Conservation (phyloP, 2,113 vertebrate species). For the Urocitellus parryii region DNA sequence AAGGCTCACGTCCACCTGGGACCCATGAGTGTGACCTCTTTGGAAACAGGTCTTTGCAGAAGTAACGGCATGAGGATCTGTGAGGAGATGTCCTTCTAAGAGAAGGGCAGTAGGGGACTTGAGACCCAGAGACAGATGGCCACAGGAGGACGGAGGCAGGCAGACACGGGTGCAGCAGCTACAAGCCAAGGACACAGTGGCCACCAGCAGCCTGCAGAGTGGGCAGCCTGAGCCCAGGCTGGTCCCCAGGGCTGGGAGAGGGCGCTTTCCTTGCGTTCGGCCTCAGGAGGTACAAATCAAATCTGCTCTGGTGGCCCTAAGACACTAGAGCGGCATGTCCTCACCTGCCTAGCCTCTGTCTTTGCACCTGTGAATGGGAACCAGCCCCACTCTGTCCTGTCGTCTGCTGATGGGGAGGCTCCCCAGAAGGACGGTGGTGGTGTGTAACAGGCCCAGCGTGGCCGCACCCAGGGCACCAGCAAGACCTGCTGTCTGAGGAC, state of each 20-base stretch:
- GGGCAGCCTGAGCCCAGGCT: fast-evolving
- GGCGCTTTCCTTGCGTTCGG: fast-evolving
- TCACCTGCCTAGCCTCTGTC: not conserved
- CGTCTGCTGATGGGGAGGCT: fast-evolving
- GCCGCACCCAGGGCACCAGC: not conserved
- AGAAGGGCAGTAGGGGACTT: fast-evolving
- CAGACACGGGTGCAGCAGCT: not conserved
- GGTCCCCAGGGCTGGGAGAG: not conserved
- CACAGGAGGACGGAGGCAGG: not conserved
- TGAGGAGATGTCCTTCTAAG: no score
- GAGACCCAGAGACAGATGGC: no score
- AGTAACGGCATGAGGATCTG: fast-evolving
- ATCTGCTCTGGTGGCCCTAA: not conserved
- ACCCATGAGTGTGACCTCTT: not conserved
- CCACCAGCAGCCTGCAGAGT: no score
- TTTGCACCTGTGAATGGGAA: not conserved
- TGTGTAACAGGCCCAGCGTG: fast-evolving
- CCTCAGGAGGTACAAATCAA: fast-evolving
- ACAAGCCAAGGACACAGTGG: not conserved
- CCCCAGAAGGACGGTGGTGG: fast-evolving
- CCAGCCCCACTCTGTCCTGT: fast-evolving
- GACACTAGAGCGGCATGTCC: fast-evolving
- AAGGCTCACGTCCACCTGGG: not conserved
- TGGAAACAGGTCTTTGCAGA: not conserved
- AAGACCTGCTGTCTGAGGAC: not conserved